Percentiles rank a stretch among this genome's conserved stretches.
Conservation (phyloP, 1,140 invertebrate genomes). For the Psix sp. region DNA sequence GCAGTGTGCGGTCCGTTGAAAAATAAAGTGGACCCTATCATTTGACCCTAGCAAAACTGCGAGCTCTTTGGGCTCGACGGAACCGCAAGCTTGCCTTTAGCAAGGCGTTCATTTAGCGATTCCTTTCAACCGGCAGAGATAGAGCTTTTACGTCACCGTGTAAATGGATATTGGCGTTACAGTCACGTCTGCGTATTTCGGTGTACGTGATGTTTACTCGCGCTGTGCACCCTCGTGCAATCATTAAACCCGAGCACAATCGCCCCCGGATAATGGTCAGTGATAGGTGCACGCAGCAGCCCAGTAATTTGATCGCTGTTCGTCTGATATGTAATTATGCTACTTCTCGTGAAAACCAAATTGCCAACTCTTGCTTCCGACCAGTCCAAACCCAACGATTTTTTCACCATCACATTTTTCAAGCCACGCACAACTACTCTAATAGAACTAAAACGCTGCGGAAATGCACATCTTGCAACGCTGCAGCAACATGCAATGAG, state of each 20-base stretch:
- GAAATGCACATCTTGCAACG: too few species aligned
- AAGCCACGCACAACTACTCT: too few species aligned
- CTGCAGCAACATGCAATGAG: too few species aligned
- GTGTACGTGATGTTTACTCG: conserved; percentile 57
- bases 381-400: background rate
- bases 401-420: conserved; percentile 27
- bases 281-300: conserved; percentile 45
- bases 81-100: conserved; percentile 19
- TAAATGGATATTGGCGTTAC: conserved; percentile 55
- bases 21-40: too few species aligned
- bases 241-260: conserved; percentile 52
- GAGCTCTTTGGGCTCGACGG: conserved; percentile 5
- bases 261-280: conserved; percentile 47
- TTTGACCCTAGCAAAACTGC: too few species aligned
- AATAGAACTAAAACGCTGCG: too few species aligned
- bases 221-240: conserved; percentile 44
- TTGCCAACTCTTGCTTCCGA: background rate
- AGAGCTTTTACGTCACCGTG: conserved; percentile 33
- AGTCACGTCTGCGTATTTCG: conserved; percentile 60
- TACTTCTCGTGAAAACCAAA: conserved; percentile 20
- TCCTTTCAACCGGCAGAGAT: conserved; percentile 17
- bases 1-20: too few species aligned
- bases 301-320: conserved; percentile 40
- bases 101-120: conserved; percentile 10
- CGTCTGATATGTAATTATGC: conserved; percentile 35